Evolutionary conservation across 2,113 vertebrate genomes (phyloP), one percentile per base, ranked within the genome.

Genomic region (Clarias batrachus): DNA sequence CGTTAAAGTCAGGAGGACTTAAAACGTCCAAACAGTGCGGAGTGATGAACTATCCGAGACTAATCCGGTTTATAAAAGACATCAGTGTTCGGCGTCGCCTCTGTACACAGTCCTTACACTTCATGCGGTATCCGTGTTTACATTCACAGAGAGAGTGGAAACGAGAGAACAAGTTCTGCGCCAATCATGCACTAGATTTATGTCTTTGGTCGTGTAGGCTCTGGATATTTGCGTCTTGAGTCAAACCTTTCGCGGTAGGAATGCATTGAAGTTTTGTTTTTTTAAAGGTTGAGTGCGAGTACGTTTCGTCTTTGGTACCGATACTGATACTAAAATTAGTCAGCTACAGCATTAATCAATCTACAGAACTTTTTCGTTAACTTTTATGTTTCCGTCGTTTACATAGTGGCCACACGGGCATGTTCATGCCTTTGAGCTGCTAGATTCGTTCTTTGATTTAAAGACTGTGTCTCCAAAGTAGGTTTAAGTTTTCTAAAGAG

Each of bases 41-140:
- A 30, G 48, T 83, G 62, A 66, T 83, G 0, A 54, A 68, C 65
- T 66, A 57, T 41, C 59, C 30, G 12, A 81, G 59, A 37, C 78
- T 81, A 62, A 81, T 81, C 78, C 78, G 30, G 57, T 81, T 81
- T 81, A 81, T 81, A 62, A 62, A 81, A 62, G 57, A 81, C 78
- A 81, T 62, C 57, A 81, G 78, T 21, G 78, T 80, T 62, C 60
- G 7, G 10, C 19, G 57, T 65, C 68, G 33, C 60, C 33, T 80
- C 68, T 23, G 1, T 37, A 68, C 81, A 54, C 62, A 82, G 33
- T 54, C n/a, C 48, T 59, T 56, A 59, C 16, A 71, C 27, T 30
- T 54, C 82, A 23, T 83, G 57, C 65, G 12, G 52, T 13, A 57
- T 70, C 82, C 33, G n/a, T 83, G 66, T 96, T 96, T 94, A 94